These are phyloP conservation scores for Empis stercorea DNA, from an alignment of 2,888 invertebrate species.

Conservation along the genomic window DNA sequence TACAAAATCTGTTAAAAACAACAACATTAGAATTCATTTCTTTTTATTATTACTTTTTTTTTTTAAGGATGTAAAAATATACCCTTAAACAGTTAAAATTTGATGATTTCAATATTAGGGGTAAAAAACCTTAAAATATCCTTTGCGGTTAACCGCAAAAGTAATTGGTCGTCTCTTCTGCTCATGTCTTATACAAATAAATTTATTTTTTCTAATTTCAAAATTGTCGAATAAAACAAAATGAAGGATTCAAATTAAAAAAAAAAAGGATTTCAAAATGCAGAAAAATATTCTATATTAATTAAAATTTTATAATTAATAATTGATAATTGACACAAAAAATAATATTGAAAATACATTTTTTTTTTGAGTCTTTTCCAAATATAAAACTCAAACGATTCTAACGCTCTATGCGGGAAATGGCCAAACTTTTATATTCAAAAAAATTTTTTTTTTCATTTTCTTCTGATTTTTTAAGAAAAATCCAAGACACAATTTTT, in stretches of 20 bases:
- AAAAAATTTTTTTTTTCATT: background rate
- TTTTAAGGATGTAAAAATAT: background rate
- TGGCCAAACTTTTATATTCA: conserved; percentile 2
- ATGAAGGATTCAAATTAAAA: conserved; percentile 9
- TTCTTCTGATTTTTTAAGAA: background rate
- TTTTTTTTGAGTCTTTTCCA: background rate
- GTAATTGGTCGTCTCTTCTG: conserved; percentile 33
- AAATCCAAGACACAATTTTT: conserved; percentile 12
- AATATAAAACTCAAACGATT: conserved; percentile 3
- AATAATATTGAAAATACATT: background rate
- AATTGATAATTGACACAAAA: too few relatives aligned
- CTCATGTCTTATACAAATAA: conserved; percentile 18
- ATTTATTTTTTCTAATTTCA: background rate
- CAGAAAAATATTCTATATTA: too few relatives aligned
- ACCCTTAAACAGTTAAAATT: too few relatives aligned
- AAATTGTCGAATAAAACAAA: conserved; percentile 9
- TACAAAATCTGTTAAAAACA: background rate
- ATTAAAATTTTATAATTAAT: too few relatives aligned
- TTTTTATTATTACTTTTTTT: background rate
- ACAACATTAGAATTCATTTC: too few relatives aligned
- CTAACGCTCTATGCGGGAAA: conserved; percentile 12
- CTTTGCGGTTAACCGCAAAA: conserved; percentile 37
- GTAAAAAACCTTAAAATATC: conserved; percentile 3
- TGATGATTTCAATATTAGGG: background rate
- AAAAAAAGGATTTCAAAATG: background rate